phyloP scores from a whole-genome alignment of 2,797 vertebrate species.

The Serranus cabrilla region DNA sequence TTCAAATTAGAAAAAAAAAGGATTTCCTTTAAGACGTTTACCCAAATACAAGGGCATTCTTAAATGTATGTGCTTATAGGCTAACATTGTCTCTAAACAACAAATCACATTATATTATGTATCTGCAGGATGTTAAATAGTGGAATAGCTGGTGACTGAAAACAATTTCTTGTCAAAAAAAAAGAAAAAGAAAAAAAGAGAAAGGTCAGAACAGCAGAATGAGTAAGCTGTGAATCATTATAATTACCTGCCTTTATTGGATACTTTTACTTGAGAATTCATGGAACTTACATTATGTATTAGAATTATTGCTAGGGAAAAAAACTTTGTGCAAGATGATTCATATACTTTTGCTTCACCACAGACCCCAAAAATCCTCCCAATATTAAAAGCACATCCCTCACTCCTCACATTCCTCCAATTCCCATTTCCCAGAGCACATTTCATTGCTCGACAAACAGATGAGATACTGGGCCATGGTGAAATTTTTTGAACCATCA shows the following conservation, averaged over 20 bases:
- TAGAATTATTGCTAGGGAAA: neutral
- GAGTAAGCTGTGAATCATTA: neutral
- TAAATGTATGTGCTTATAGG: no score
- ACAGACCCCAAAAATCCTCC: neutral
- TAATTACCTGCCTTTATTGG: neutral
- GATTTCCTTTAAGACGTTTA: no score
- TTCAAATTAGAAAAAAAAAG: neutral
- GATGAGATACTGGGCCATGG: neutral
- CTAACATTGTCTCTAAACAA: no score
- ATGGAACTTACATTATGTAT: slow-evolving; percentile 13
- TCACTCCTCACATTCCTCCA: neutral
- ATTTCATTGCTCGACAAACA: slow-evolving; percentile 17
- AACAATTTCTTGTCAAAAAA: no score
- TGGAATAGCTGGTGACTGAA: no score
- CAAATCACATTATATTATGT: no score
- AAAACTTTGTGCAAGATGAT: slow-evolving; percentile 8
- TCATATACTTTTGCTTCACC: neutral
- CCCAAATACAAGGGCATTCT: no score
- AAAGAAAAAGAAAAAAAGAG: neutral
- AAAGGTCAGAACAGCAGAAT: neutral
- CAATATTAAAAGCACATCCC: slow-evolving; percentile 17
- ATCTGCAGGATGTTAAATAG: no score
- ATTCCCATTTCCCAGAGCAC: neutral
- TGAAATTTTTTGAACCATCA: slow-evolving; percentile 5
- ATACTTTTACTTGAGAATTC: slow-evolving; percentile 13